phyloP scores from a whole-genome alignment of 2,113 vertebrate species.

The Delphinus delphis region DNA sequence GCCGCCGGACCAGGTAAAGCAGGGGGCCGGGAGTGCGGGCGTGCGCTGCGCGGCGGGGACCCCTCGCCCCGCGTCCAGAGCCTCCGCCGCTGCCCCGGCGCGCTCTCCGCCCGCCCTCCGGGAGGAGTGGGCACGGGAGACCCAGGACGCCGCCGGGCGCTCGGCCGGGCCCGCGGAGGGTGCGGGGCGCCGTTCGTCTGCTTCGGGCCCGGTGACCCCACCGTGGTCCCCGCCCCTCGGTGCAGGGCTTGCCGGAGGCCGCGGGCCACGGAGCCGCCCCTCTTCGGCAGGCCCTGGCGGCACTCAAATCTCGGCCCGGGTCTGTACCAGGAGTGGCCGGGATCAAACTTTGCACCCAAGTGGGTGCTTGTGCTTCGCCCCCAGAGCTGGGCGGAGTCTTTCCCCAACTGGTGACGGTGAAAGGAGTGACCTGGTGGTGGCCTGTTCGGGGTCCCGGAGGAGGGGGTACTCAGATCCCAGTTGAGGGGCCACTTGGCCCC shows the following conservation, averaged over 20 bases:
- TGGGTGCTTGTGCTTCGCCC: neutral
- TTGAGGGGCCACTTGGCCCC: neutral
- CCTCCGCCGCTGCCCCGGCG: neutral
- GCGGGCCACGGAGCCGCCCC: neutral
- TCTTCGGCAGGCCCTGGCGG: neutral
- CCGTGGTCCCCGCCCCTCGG: neutral
- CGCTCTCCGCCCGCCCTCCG: neutral
- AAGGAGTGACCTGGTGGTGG: constrained; percentile 21
- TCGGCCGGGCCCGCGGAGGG: neutral
- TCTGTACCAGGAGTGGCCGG: neutral
- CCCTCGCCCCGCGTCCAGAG: neutral
- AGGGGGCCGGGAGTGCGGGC: neutral
- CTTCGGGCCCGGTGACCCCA: neutral
- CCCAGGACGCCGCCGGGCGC: neutral
- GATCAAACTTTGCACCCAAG: neutral
- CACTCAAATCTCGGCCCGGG: neutral
- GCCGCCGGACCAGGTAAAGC: constrained; percentile 59
- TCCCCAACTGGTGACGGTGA: neutral
- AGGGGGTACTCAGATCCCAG: neutral
- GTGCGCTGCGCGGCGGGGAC: neutral
- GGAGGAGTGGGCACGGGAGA: neutral
- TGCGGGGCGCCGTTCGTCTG: neutral
- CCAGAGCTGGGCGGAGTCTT: neutral
- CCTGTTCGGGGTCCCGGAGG: neutral
- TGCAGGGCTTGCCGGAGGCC: neutral